phyloP scores from a whole-genome alignment of 2,113 vertebrate species.

The Falco punctatus region DNA sequence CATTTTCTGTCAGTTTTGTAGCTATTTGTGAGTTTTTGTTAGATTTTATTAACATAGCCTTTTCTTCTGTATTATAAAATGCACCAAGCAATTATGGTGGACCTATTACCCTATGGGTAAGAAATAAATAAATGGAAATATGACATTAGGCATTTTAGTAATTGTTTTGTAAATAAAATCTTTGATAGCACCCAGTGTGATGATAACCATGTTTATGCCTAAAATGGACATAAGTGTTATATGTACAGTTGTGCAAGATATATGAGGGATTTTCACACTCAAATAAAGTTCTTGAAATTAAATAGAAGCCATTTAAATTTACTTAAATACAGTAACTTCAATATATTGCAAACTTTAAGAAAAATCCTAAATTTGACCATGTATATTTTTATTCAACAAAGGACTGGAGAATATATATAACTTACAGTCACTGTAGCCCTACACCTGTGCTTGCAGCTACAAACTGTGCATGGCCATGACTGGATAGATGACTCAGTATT shows the following conservation, averaged over 20 bases:
- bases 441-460: not conserved
- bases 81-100: conserved; percentile 93
- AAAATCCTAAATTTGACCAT: not conserved
- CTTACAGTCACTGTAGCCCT: not conserved
- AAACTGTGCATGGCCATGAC: not conserved
- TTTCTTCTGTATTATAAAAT: conserved; percentile 94
- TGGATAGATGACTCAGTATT: not conserved
- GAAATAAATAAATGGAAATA: conserved; percentile 95
- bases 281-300: conserved; percentile 77
- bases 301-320: conserved; percentile 31
- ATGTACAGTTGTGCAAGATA: conserved; percentile 83
- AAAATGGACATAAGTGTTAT: conserved; percentile 84
- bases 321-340: not conserved
- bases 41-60: conserved; percentile 93
- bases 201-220: conserved; percentile 85
- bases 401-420: not conserved
- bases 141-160: conserved; percentile 89
- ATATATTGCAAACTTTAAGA: not conserved
- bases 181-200: conserved; percentile 86
- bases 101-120: conserved; percentile 99
- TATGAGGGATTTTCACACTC: conserved; percentile 84
- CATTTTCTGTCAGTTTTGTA: conserved; percentile 89
- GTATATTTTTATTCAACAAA: not conserved
- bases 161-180: conserved; percentile 97
- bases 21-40: conserved; percentile 87